Base-by-base conservation (phyloP, 2,113 vertebrate species). In the Nerophis ophidion region DNA sequence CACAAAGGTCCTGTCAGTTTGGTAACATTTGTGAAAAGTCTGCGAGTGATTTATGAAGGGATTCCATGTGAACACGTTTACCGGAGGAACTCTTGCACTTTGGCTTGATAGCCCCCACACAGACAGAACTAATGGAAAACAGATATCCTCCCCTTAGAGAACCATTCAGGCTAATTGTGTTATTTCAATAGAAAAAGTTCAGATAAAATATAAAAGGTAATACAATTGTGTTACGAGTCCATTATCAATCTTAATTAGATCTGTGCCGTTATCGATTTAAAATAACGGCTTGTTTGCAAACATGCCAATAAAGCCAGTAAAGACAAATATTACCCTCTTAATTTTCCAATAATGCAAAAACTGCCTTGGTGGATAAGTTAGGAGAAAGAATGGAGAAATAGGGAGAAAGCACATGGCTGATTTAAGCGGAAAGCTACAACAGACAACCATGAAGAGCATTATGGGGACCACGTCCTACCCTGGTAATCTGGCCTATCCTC, bases 401-500 rank as follows among this genome's bases (percentile, higher is more conserved):
- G 51, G 51, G 3, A 12, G 35, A 36, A 40, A 10, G 13, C 57
- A 13, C 45, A 61, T 52, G 61, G 54, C 48, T 70, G 68, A 53
- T 78, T 79, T 85, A 77, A 48, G 34, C 81, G 76, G 77, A 81
- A 77, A 75, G 58, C 48, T 75, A 69, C 70, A 63, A 57, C 72
- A 75, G 71, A 86, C 75, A 84, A 90, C 86, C 82, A 86, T 89
- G 88, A 90, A 90, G 81, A 89, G 80, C 84, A 83, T 82, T 89
- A 87, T 60, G 68, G 81, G 75, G 75, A 77, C 81, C 73, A 60
- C 54, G 55, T 86, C 72, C 80, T 65, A 80, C 77, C 65, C 66
- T 73, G 62, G 81, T 86, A 87, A 89, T 86, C 83, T 85, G 81
- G 84, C 74, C 85, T 83, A 86, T 89, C 86, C 87, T 88, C 84